phyloP scores from a whole-genome alignment of 2,113 vertebrate species.

The Passer domesticus region DNA sequence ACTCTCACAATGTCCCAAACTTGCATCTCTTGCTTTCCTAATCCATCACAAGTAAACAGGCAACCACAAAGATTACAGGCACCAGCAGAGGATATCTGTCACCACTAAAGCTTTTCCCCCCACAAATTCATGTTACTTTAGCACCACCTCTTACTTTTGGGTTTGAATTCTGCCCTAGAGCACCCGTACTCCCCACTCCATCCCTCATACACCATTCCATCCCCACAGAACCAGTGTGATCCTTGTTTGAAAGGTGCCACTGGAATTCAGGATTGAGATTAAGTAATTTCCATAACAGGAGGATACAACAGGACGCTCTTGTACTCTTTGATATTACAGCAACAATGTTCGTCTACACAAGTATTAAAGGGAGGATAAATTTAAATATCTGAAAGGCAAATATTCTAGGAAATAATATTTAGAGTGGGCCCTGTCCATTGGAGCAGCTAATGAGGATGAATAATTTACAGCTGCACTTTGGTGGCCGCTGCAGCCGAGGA shows the following conservation, averaged over 20 bases:
- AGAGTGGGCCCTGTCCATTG: conserved; percentile 56
- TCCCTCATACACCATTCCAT: neutral
- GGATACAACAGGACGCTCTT: neutral
- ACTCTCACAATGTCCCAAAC: neutral
- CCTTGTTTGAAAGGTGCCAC: neutral
- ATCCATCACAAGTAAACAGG: neutral
- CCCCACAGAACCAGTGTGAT: neutral
- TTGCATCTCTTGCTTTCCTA: neutral
- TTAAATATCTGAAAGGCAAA: conserved; percentile 61
- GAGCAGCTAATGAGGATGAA: conserved; percentile 75
- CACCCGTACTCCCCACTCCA: neutral
- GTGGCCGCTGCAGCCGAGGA: conserved; percentile 65
- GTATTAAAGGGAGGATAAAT: neutral
- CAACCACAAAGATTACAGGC: neutral
- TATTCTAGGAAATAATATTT: conserved; percentile 43
- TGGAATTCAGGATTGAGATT: neutral
- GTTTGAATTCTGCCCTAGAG: neutral
- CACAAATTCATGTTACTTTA: neutral
- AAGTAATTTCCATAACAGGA: neutral
- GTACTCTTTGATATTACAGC: neutral
- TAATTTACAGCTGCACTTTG: conserved; percentile 78
- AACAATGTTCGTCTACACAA: neutral
- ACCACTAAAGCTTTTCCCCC: neutral
- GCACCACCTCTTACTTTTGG: neutral
- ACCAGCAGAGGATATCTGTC: neutral